These are phyloP conservation scores for Centropus bengalensis DNA, from an alignment of 2,113 vertebrate genomes.

Conservation along the genomic window DNA sequence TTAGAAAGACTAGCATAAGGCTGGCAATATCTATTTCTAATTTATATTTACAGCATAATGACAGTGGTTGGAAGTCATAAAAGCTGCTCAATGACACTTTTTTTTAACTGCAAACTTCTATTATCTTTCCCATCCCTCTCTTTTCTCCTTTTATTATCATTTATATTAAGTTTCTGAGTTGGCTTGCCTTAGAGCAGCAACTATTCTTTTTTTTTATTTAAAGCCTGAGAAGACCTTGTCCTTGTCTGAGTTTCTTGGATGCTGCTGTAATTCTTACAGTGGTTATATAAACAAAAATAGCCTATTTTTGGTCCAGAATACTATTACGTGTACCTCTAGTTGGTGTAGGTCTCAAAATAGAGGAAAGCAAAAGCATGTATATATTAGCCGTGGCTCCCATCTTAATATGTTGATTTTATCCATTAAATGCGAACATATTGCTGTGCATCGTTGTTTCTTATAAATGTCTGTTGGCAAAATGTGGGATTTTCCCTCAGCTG, in stretches of 20 bases:
- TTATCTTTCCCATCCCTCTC: not conserved
- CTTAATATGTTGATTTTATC: slow-evolving; percentile 50
- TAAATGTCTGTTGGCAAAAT: slow-evolving; percentile 34
- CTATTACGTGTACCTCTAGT: not conserved
- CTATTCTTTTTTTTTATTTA: not conserved
- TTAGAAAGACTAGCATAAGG: not conserved
- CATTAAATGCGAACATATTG: slow-evolving; percentile 47
- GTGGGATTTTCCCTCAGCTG: slow-evolving; percentile 12
- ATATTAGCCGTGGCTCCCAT: not conserved
- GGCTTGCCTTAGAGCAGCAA: not conserved
- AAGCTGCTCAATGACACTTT: not conserved
- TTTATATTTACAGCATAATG: not conserved
- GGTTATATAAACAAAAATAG: not conserved
- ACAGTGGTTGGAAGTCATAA: not conserved
- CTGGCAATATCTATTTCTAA: not conserved
- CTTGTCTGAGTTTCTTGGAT: not conserved
- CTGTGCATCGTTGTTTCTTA: not conserved
- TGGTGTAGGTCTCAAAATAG: not conserved
- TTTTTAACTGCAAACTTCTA: not conserved
- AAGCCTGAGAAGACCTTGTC: not conserved
- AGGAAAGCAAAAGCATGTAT: not conserved
- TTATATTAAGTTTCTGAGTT: not conserved
- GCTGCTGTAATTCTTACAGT: not conserved
- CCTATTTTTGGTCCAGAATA: not conserved
- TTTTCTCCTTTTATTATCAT: not conserved